Evolutionary conservation across 1,140 invertebrate genomes (phyloP), one percentile per base, ranked within the genome.

Genomic region (Drosophila kepulauana): DNA sequence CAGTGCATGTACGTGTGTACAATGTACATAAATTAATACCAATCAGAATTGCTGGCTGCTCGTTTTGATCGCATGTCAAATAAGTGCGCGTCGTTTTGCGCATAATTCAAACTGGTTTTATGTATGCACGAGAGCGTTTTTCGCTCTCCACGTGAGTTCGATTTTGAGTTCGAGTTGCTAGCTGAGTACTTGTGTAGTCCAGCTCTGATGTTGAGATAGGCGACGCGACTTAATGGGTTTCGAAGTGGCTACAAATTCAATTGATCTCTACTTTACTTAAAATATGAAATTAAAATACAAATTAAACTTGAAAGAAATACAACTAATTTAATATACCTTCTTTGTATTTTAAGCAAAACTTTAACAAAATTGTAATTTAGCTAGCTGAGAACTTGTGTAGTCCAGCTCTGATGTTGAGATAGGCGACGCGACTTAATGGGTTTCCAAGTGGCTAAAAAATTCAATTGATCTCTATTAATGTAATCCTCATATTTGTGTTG

Each of bases 31-130:
- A 88, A 88, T 84, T 88, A 88, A 78, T 69, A 46, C 66, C 69
- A 80, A 75, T 75, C 84, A 74, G 56, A 66, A 78, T 43, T 70
- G 73, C 28, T 63, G 25, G 45, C 64, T 75, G 75, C 46, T 67
- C 69, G 69, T 73, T 77, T 66, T 75, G 72, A 75, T 78, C 62
- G 78, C 75, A 68, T 63, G 79, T 75, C 76, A 67, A 76, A 81
- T 81, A 84, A 79, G 81, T 76, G 76, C 76, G 78, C 66, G 20
- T 59, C 61, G 65, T 67, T 75, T 59, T 51, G 54, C 75, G 72
- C 79, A 81, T 76, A 81, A 70, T 81, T 84, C 64, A 82, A 82
- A 82, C 80, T 65, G 73, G 81, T 84, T 84, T 81, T 33, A 67
- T 67, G 58, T 76, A 78, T 68, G 49, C 67, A 49, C 41, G 41